Conservation (phyloP, 2,888 invertebrate genomes). For the Archips xylosteana region DNA sequence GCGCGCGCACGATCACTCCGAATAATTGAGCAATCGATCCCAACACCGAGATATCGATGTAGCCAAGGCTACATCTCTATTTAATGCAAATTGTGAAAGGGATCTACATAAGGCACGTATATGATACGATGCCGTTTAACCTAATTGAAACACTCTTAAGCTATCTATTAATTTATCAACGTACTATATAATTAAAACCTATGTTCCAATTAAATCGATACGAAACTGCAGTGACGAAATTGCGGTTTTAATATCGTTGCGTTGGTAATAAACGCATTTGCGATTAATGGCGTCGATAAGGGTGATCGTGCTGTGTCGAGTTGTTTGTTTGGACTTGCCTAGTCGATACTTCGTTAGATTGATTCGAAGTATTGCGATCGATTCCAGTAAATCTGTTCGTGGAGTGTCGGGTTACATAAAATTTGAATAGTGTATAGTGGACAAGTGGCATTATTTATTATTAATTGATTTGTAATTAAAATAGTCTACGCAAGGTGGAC, state of each 20-base stretch:
- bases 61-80: conserved; percentile 6
- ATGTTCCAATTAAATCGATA: conserved; percentile 73
- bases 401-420: too few relatives aligned
- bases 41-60: conserved; percentile 20
- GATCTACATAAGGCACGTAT: conserved; percentile 13
- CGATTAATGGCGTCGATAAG: conserved; percentile 72
- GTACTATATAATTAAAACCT: conserved; percentile 66
- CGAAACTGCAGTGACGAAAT: conserved; percentile 65
- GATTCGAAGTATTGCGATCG: too few relatives aligned
- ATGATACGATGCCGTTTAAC: conserved; percentile 36
- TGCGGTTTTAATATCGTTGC: conserved; percentile 56
- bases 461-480: too few relatives aligned
- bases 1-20: conserved; percentile 62
- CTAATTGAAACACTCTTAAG: conserved; percentile 46
- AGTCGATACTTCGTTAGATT: conserved; percentile 1
- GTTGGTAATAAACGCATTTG: conserved; percentile 44
- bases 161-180: conserved; percentile 36
- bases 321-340: conserved; percentile 27
- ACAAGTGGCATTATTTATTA: too few relatives aligned
- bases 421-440: too few relatives aligned
- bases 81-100: conserved; percentile 12
- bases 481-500: too few relatives aligned
- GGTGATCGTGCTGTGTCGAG: conserved; percentile 54
- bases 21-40: conserved; percentile 61
- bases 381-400: too few relatives aligned